Evolutionary conservation across 2,888 invertebrate species (phyloP).

Genomic region (Epicampocera succincta): DNA sequence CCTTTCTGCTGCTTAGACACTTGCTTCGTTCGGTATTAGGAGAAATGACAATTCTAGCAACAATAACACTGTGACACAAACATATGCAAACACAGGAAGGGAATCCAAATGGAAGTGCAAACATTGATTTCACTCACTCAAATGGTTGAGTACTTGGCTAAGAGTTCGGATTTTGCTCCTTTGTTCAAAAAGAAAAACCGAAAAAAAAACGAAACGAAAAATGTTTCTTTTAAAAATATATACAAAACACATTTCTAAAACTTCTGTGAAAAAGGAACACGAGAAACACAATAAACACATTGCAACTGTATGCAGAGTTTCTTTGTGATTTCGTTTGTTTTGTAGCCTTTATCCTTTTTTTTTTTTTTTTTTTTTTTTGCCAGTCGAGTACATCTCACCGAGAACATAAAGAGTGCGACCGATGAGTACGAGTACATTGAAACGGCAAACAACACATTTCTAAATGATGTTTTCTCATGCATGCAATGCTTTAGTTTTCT

Average conservation of each 20-base stretch:
- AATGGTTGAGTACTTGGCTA: constrained; percentile 55
- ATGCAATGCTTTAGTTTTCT: constrained; percentile 51
- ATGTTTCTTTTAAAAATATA: constrained; percentile 26
- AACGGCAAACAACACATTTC: constrained; percentile 60
- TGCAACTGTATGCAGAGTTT: constrained; percentile 52
- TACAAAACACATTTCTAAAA: background rate
- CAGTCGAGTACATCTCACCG: constrained; percentile 50
- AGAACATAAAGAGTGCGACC: constrained; percentile 22
- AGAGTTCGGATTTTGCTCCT: constrained; percentile 38
- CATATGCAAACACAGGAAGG: constrained; percentile 11
- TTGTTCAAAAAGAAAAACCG: constrained; percentile 16
- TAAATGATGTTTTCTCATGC: constrained; percentile 59
- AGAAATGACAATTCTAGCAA: too few species aligned
- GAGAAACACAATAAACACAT: constrained; percentile 32
- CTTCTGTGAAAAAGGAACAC: background rate
- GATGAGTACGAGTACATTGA: constrained; percentile 38
- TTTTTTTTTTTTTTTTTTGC: background rate
- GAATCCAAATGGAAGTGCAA: constrained; percentile 52
- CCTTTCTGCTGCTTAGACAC: too few species aligned
- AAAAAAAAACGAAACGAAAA: background rate
- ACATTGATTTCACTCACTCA: constrained; percentile 62
- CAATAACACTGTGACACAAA: background rate
- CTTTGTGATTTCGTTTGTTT: constrained; percentile 45
- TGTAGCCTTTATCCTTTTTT: constrained; percentile 7
- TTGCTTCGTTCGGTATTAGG: background rate